Base-by-base conservation (phyloP, 2,888 invertebrate species). In the Phaonia tiefii region DNA sequence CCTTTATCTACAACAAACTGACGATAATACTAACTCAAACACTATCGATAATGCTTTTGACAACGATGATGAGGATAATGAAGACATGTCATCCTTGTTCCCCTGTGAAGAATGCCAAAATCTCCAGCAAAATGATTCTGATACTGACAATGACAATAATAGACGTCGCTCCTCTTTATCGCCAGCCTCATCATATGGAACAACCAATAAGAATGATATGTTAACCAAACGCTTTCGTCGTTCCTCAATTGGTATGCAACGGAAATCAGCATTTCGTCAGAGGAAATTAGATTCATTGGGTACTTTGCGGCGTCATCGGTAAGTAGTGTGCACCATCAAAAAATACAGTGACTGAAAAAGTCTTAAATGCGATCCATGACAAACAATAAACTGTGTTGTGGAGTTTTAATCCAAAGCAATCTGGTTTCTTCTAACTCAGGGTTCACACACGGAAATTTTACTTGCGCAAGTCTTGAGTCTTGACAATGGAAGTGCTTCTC, bases 211-310 rank as follows among this genome's bases (percentile, higher is more conserved):
- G 10, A 74, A 69, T 65, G 65, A 79, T 15, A n/a, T 75, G 37
- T 46, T 74, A 13, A 82, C 84, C 46, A 86, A 86, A 67, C 87
- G 85, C 70, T 88, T 87, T 83, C 88, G 89, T 22, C 86, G 88
- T 73, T 89, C 89, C 15, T 89, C 89, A 44, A 86, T 89, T 84
- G 89, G 90, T 75, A 88, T 89, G 85, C 89, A 89, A 82, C 86
- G 90, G 63, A 87, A 88, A 77, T 85, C 89, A 60, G 90, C 89
- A 49, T 90, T 90, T 83, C 89, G 90, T n/a, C 87, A 89, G 80
- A 88, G 89, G 69, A 91, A 91, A 84, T 86, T 89, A 71, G 89
- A 90, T 83, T 90, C 89, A 10, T 74, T 89, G 74, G 88, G 88
- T 54, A 83, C 86, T 25, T 88, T 86, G 86, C 87, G 90, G 1